Base-by-base conservation (phyloP, 2,797 vertebrate species). In the Clarias laeviceps region DNA sequence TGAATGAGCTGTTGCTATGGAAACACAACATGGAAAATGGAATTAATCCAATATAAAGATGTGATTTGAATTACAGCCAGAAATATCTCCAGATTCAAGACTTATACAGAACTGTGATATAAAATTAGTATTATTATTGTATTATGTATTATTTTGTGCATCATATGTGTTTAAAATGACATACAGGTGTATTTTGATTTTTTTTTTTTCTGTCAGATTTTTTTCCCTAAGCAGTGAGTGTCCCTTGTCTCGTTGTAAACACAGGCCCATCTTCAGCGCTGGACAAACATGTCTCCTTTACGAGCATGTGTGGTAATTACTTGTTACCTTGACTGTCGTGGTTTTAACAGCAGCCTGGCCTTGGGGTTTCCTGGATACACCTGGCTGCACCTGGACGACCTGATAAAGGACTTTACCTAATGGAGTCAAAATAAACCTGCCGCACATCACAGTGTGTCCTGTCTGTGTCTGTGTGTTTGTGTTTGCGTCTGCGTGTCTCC, bases 321-420 rank as follows among this genome's bases (percentile, higher is more conserved):
- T 92, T 90, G 94, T 96, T 96, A 95, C 95, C 95, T 97, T 96
- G 95, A 95, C 95, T 94, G 92, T 95, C 88, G 91, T 15, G 88
- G 90, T 93, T 96, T 97, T 95, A 96, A 96, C 92, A 94, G 93
- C 93, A 18, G 82, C 87, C 77, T 90, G 95, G 94, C 96, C 96
- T 96, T 96, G 96, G 92, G 93, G 95, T 96, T 95, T 95, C 96
- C 95, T 96, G 92, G 96, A 95, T 94, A 96, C 95, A 95, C 94
- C 94, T 93, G 92, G 14, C 45, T 64, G 45, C 76, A 81, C 68
- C 78, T 66, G 92, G 93, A 90, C 87, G 89, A 88, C 89, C 94
- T 74, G 92, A 96, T 96, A 96, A 96, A 94, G 86, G 91, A 82
- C 83, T 83, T 85, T 87, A 88, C 82, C 88, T 91, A 89, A 93